phyloP scores from a whole-genome alignment of 64 coral and sea anemone genomes.

The Stichodactyla helianthus region DNA sequence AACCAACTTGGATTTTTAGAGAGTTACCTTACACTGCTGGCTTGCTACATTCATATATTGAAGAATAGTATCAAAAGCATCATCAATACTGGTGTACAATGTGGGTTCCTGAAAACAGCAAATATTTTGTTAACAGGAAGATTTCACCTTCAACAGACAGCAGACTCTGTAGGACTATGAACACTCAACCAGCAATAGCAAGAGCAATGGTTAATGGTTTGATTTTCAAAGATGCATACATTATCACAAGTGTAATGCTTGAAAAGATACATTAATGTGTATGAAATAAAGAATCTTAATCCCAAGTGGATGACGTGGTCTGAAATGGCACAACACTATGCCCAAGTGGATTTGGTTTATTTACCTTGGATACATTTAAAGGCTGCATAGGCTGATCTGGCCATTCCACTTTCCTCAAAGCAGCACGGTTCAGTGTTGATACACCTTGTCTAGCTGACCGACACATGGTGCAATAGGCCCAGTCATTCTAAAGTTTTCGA shows the following conservation, averaged over 20 bases:
- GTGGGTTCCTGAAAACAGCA: constrained; percentile 54
- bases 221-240: too few species aligned
- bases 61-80: constrained; percentile 91
- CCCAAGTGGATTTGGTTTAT: not conserved
- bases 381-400: constrained; percentile 51
- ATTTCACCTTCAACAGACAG: too few species aligned
- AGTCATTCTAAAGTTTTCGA: constrained; percentile 39
- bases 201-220: too few species aligned
- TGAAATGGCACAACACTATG: too few species aligned
- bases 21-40: constrained; percentile 72
- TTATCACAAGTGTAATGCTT: too few species aligned
- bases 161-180: too few species aligned
- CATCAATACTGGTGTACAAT: constrained; percentile 78
- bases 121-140: not conserved
- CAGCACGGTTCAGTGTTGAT: constrained; percentile 65
- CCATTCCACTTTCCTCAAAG: constrained; percentile 72
- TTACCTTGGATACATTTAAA: constrained; percentile 61
- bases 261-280: too few species aligned
- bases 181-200: too few species aligned
- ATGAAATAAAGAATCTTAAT: too few species aligned
- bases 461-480: constrained; percentile 81
- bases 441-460: constrained; percentile 78
- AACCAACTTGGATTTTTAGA: not conserved
- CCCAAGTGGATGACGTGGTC: too few species aligned
- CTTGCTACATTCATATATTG: constrained; percentile 95